A percentile compares a stretch with the other conserved stretches of the same genome.
Conservation (phyloP, 2,888 invertebrate genomes). For the Julus scandinavius region DNA sequence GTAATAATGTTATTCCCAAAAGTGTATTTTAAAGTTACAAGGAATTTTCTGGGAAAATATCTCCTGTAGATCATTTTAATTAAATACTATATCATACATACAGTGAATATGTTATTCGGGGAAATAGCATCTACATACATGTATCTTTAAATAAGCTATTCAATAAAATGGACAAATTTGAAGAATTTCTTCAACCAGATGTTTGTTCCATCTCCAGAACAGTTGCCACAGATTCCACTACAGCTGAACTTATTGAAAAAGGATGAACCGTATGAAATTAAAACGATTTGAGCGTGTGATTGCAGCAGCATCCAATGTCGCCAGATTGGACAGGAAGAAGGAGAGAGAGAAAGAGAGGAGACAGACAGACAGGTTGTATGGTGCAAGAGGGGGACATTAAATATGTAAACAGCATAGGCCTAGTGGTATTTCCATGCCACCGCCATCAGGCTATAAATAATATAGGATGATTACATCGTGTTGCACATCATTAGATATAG, state of each 20-base stretch:
- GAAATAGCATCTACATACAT: no score
- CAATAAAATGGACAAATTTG: no score
- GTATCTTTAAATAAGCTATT: no score
- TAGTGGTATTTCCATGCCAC: conserved; percentile 43
- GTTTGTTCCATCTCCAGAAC: no score
- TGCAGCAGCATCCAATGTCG: neutral
- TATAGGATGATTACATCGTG: conserved; percentile 46
- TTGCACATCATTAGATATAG: conserved; percentile 46
- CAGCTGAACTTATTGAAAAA: neutral
- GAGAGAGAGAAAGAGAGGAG: neutral
- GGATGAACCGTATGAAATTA: neutral
- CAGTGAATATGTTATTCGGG: no score
- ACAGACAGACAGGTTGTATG: conserved; percentile 25
- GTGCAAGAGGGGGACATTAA: conserved; percentile 40
- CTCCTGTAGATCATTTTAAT: no score
- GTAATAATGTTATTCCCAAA: no score
- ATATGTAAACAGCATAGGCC: conserved; percentile 42
- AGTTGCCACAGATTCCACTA: neutral
- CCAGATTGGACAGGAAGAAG: neutral
- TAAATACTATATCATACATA: no score
- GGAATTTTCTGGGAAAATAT: no score
- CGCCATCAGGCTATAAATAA: conserved; percentile 44
- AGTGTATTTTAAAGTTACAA: no score
- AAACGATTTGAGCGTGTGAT: neutral
- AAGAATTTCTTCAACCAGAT: no score